Evolutionary conservation across 2,797 vertebrate genomes (phyloP).

Genomic region (Dendrocincla tyrannina): DNA sequence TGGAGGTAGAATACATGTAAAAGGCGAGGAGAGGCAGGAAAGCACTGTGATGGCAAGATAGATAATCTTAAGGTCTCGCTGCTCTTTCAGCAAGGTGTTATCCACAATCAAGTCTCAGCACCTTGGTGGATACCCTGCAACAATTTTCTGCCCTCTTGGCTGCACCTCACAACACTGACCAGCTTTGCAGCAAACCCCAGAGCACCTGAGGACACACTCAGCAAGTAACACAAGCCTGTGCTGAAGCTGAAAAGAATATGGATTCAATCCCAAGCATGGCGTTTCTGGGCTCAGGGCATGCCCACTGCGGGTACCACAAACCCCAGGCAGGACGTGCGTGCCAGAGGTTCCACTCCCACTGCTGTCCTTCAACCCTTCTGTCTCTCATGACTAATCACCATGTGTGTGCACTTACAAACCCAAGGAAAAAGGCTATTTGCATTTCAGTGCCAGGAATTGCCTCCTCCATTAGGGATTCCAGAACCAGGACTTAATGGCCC

Average conservation of each 20-base stretch:
- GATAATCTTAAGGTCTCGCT: background rate
- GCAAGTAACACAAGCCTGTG: fast-evolving
- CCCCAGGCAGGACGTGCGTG: fast-evolving
- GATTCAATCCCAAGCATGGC: background rate
- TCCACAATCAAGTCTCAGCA: background rate
- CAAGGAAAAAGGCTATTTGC: background rate
- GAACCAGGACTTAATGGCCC: background rate
- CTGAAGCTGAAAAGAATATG: fast-evolving
- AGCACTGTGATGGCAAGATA: background rate
- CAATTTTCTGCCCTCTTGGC: background rate
- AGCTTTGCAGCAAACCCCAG: background rate
- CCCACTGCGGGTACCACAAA: fast-evolving
- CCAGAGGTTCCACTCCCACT: background rate
- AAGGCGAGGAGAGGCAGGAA: background rate
- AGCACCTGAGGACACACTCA: fast-evolving
- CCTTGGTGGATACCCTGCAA: fast-evolving
- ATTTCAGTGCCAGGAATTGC: background rate
- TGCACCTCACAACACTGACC: fast-evolving
- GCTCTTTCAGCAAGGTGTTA: background rate
- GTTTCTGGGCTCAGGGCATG: background rate
- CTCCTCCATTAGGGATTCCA: background rate
- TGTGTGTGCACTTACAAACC: background rate
- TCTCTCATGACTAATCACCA: background rate
- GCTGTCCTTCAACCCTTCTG: background rate
- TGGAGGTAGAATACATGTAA: background rate